Percentiles rank a stretch among this genome's conserved stretches.
Evolutionary conservation across 35 echinoderm and acorn worm species (phyloP).

Genomic region (Eucidaris tribuloides): DNA sequence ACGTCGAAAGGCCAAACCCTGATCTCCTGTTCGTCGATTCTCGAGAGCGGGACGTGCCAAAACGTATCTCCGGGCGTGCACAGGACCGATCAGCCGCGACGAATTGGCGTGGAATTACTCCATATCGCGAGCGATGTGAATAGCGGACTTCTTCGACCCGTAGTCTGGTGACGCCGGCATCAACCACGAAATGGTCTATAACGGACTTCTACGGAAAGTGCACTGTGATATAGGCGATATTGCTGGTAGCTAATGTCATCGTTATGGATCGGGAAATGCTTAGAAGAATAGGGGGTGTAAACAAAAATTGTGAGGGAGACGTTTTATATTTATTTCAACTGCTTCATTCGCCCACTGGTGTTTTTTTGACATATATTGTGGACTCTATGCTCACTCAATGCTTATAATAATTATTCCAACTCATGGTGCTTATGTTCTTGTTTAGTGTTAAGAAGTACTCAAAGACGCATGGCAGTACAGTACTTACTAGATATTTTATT

Average conservation of each 20-base stretch:
- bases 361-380: too few species aligned
- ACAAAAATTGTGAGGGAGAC: too few species aligned
- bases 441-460: too few species aligned
- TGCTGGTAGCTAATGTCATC: conserved; percentile 63
- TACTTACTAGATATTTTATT: too few species aligned
- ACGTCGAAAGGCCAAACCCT: conserved; percentile 72
- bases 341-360: too few species aligned
- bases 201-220: conserved; percentile 59
- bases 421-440: too few species aligned
- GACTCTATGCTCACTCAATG: too few species aligned
- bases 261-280: conserved; percentile 83
- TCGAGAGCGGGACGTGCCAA: conserved; percentile 79
- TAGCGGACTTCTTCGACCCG: conserved; percentile 69
- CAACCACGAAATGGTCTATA: conserved; percentile 69
- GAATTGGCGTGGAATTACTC: conserved; percentile 74
- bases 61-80: conserved; percentile 72
- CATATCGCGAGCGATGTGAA: conserved; percentile 71
- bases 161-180: conserved; percentile 59
- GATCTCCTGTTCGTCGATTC: conserved; percentile 75
- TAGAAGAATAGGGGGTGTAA: too few species aligned
- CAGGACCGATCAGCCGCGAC: conserved; percentile 50
- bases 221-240: conserved; percentile 84
- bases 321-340: too few species aligned
- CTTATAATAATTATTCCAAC: too few species aligned
- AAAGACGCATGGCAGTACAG: too few species aligned